A percentile compares a stretch with the other conserved stretches of the same genome.
phyloP scores from a whole-genome alignment of 1,140 invertebrate species.

The Eurosta solidaginis region DNA sequence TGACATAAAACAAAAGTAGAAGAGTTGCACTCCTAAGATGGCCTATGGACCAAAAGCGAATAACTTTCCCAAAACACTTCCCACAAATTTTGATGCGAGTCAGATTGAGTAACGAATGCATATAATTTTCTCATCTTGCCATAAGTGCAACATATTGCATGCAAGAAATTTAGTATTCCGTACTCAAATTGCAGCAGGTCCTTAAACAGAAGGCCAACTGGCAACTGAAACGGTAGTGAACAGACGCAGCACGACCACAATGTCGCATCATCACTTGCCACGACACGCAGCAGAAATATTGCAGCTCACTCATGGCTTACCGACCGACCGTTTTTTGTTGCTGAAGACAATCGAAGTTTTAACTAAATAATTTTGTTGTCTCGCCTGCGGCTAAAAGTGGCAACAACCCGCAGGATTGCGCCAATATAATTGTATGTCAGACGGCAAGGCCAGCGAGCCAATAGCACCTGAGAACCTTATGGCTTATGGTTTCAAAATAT shows the following conservation, averaged over 20 bases:
- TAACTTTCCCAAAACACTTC: too few species aligned
- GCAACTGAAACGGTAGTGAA: conserved; percentile 20
- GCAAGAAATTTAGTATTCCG: too few species aligned
- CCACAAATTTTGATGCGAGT: too few species aligned
- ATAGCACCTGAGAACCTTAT: conserved; percentile 12
- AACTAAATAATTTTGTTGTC: conserved; percentile 59
- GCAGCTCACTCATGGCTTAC: not conserved
- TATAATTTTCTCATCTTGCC: too few species aligned
- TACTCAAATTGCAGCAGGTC: too few species aligned
- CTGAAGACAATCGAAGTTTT: not conserved
- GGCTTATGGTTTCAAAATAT: conserved; percentile 19
- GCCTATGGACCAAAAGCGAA: too few species aligned
- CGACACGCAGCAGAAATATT: not conserved
- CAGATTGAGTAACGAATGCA: too few species aligned
- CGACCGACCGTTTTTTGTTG: too few species aligned
- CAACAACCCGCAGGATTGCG: conserved; percentile 43
- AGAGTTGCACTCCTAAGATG: too few species aligned
- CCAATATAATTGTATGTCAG: not conserved
- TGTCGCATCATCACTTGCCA: not conserved
- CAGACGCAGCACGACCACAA: not conserved
- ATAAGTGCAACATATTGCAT: too few species aligned
- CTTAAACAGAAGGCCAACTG: conserved; percentile 21
- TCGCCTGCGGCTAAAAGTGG: conserved; percentile 56
- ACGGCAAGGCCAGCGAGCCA: not conserved
- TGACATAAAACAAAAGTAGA: too few species aligned